Evolutionary conservation across 2,113 vertebrate species (phyloP), one percentile per base, ranked within the genome.

Genomic region (Sialia sialis): DNA sequence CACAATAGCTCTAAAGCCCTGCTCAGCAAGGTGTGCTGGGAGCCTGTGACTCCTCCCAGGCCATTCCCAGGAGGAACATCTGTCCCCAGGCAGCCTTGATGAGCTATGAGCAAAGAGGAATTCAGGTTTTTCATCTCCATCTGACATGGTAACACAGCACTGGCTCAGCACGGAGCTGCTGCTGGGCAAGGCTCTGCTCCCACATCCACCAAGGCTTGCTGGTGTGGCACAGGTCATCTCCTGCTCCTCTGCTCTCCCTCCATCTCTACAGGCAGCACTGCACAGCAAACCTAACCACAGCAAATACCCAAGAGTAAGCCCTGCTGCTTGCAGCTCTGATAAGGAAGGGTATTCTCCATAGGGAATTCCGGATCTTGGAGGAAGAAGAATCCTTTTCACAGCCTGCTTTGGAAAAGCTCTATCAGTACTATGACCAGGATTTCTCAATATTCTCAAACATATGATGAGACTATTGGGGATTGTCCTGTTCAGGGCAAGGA

Each of bases 1-100:
- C 26, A 79, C 2, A 7, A 32, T 4, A 12, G 23, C 36, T 27
- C 34, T 12, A 21, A 59, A 90, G 10, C 19, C 48, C 38, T 0
- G 1, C 54, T 78, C 36, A 41, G 77, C 21, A 0, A 59, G 29
- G 22, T 11, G 26, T 2, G 8, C 43, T 9, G 41, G 23, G 16
- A 92, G 16, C 6, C 67, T 27, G 6, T 0, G 0, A 1, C 7
- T 36, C 18, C 2, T 3, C 25, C 16, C 2, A 5, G 2, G 7
- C 13, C 4, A 0, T 2, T 9, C 30, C 15, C 4, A 0, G 27
- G 29, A 70, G 17, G 17, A 23, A 54, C 43, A 41, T 41, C 67
- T 39, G 32, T 18, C 10, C 87, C 64, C 10, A 16, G 17, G 29
- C 6, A 55, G 63, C 19, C 15, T 36, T 15, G 4, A 1, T 1